Evolutionary conservation across 2,888 invertebrate genomes (phyloP), one percentile per base, ranked within the genome.

Genomic region (Thumatha senex): DNA sequence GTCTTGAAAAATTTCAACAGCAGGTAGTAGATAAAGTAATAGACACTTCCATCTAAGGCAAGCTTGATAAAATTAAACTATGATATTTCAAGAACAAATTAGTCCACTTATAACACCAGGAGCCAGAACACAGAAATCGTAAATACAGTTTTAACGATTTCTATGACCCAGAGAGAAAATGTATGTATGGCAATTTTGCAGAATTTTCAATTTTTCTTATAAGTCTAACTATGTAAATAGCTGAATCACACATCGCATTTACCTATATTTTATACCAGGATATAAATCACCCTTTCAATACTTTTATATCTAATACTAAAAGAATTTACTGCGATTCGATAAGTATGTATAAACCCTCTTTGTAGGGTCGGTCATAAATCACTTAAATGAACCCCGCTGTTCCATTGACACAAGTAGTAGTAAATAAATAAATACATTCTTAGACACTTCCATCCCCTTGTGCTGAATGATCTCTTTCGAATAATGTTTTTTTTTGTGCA

Each of bases 331-430:
- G 77, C 79, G 68, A 76, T 77, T 72, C 78, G 76, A 81, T 83
- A 83, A 83, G 76, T 77, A 72, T 75, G 74, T 74, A 80, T 78
- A 72, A 77, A 73, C 76, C 78, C 80, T 82, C 84, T 83, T 83
- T 86, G 81, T 85, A 74, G 74, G 67, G 76, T 72, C 70, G 70
- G 68, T 72, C 80, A 83, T 88, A 86, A 86, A 87, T 88, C 88
- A 86, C 80, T 72, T 71, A 78, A 77, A 81, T 81, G 78, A 82
- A 83, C 18, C 80, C 76, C 78, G 65, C 67, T 71, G 66, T 69
- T 68, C 76, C 74, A 81, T 85, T 84, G 85, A 85, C 82, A 84
- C 84, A 84, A 85, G 83, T 78, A 78, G 73, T 83, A 80, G 78
- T 84, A 83, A 82, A 83, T 83, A 85, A 83, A 82, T 80, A 85